Percentiles rank a stretch among this genome's conserved stretches.
Evolutionary conservation across 2,888 invertebrate species (phyloP).

Genomic region (Poecilobothrus nobilitatus): DNA sequence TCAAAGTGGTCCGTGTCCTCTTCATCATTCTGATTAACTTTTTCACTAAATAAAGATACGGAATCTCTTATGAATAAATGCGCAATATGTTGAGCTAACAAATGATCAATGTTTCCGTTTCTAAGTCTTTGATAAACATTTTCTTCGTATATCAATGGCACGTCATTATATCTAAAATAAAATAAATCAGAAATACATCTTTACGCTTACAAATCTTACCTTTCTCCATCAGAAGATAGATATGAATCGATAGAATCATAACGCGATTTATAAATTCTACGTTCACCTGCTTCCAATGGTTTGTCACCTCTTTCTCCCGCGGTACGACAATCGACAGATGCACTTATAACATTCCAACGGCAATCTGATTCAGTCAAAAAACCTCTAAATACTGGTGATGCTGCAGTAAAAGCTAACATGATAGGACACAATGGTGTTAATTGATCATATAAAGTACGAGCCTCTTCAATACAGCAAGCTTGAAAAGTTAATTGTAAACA

Average conservation of each 20-base stretch:
- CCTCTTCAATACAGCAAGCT: slow-evolving; percentile 93
- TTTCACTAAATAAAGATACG: slow-evolving; percentile 90
- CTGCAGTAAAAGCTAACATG: slow-evolving; percentile 93
- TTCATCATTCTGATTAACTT: slow-evolving; percentile 84
- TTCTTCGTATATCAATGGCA: slow-evolving; percentile 77
- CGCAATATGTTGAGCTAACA: slow-evolving; percentile 90
- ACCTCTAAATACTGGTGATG: slow-evolving; percentile 90
- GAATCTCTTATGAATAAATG: slow-evolving; percentile 98
- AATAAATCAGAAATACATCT: slow-evolving; percentile 11
- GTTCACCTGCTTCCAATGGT: slow-evolving; percentile 64
- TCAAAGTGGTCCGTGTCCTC: slow-evolving; percentile 98
- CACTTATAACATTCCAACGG: slow-evolving; percentile 95
- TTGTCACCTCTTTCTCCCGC: slow-evolving; percentile 78
- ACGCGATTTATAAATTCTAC: slow-evolving; percentile 83
- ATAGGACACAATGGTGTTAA: slow-evolving; percentile 94
- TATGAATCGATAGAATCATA: slow-evolving; percentile 98
- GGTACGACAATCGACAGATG: slow-evolving; percentile 92
- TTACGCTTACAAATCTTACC: slow-evolving; percentile 37
- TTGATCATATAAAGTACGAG: slow-evolving; percentile 92
- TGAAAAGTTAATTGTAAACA: slow-evolving; percentile 90
- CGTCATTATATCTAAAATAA: slow-evolving; percentile 74
- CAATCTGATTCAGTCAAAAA: slow-evolving; percentile 93
- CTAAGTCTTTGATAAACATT: slow-evolving; percentile 72
- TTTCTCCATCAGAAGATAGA: slow-evolving; percentile 77
- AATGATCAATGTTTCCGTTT: slow-evolving; percentile 84